Percentiles rank a stretch among this genome's conserved stretches.
Conservation (phyloP, 2,888 invertebrate species). For the Noctua janthe region DNA sequence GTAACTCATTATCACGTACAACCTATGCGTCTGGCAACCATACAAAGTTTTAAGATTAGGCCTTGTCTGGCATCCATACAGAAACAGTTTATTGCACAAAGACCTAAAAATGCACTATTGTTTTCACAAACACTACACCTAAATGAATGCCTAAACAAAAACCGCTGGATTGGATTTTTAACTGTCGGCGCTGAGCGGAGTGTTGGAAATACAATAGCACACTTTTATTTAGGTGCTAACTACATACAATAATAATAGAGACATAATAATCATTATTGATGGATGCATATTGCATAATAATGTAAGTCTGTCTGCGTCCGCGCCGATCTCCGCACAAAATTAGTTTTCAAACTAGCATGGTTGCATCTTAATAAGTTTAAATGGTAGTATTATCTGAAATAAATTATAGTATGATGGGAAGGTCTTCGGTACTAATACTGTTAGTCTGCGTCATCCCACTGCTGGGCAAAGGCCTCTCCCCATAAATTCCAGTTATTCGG, state of each 20-base stretch:
- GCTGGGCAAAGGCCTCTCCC: too few relatives aligned
- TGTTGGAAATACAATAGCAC: not conserved
- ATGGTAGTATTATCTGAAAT: not conserved
- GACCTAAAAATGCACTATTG: not conserved
- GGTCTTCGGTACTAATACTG: too few relatives aligned
- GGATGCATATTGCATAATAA: conserved; percentile 23
- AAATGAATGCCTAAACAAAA: not conserved
- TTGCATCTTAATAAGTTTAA: conserved; percentile 5
- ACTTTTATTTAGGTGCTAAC: not conserved
- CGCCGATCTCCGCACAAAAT: conserved; percentile 10
- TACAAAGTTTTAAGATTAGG: not conserved
- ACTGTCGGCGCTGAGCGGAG: not conserved
- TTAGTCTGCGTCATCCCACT: too few relatives aligned
- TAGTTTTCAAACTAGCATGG: not conserved
- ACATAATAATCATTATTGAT: not conserved
- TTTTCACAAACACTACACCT: not conserved
- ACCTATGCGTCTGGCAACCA: not conserved
- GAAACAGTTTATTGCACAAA: not conserved
- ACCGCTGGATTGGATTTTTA: not conserved
- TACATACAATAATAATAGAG: not conserved
- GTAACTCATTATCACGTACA: conserved; percentile 13
- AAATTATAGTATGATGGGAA: not conserved
- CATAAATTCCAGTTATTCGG: too few relatives aligned
- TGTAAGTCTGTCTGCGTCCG: not conserved
- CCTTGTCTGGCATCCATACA: not conserved